Base-by-base conservation (phyloP, 1,140 invertebrate genomes). In the Psix sp. region DNA sequence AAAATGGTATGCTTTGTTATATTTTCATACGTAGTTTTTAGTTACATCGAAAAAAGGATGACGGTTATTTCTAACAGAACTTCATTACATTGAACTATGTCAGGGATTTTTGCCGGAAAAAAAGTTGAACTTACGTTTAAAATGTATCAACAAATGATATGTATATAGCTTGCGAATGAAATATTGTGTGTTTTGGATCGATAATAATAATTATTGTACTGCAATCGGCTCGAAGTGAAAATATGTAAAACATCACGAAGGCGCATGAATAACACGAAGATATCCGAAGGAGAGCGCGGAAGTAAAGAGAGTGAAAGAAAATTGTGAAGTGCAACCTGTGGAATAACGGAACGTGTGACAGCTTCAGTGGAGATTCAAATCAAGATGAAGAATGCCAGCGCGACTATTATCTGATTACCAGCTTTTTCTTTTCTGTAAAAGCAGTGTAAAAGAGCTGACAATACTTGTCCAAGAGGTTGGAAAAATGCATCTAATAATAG, bases 321-420 rank as follows among this genome's bases (percentile, higher is more conserved):
- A 70, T 51, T 60, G 56, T 59, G 35, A 74, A 72, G 62, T 74
- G 51, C 49, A 72, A 77, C 66, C 66, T 60, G 62, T 51, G 42
- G 71, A 71, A 74, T 77, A 74, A 74, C 76, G 76, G 76, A 66
- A 74, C 56, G 38, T 62, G 62, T 74, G 76, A 74, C 76, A 77
- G 71, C 56, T 74, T 46, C 46, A 49, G 56, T 51, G 36, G 66
- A 77, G 71, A 74, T 74, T 77, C 62, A 56, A 77, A 77, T 77
- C 76, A 72, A 62, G 33, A 77, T 77, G 76, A 77, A 59, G 71
- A 74, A 77, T 74, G 71, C 65, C 54, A 29, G 42, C 36, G 38
- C 39, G 35, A 24, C 38, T 39, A 59, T 74, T 74, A 77, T 77
- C 75, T 74, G 75, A 77, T 77, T 67, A 71, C 71, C 3, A 74